Evolutionary conservation across 2,113 vertebrate species (phyloP).

Genomic region (Macrotis lagotis): DNA sequence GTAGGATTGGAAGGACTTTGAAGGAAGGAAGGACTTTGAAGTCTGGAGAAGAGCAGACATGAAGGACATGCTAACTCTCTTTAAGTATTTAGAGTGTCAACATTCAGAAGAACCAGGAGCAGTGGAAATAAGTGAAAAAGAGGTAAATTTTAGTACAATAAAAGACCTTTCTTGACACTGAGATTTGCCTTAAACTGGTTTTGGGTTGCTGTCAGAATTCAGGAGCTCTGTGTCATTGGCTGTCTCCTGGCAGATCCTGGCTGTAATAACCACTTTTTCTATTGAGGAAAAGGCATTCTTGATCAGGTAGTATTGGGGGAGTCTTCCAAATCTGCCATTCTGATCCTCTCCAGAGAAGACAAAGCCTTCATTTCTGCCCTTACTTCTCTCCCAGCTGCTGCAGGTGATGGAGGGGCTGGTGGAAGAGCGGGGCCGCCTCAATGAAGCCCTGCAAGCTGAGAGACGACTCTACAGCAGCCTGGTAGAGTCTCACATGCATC

Average conservation of each 20-base stretch:
- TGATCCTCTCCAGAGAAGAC: neutral
- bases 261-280: neutral
- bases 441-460: slow-evolving; percentile 91
- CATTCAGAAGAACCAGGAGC: neutral
- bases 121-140: neutral
- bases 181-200: neutral
- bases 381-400: slow-evolving; percentile 79
- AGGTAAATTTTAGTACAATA: neutral
- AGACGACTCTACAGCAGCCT: slow-evolving; percentile 92
- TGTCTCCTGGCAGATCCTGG: neutral
- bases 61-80: neutral
- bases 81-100: neutral
- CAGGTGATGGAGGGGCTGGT: slow-evolving; percentile 90
- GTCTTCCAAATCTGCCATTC: neutral
- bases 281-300: neutral
- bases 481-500: slow-evolving; percentile 84
- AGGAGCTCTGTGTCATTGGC: neutral
- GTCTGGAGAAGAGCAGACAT: neutral
- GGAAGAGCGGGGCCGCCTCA: slow-evolving; percentile 90
- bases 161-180: neutral
- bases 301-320: neutral
- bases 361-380: slow-evolving; percentile 13
- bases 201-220: neutral
- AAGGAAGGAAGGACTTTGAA: neutral
- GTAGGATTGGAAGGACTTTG: neutral